phyloP scores from a whole-genome alignment of 2,797 vertebrate species.

The Diglossa cyanea region DNA sequence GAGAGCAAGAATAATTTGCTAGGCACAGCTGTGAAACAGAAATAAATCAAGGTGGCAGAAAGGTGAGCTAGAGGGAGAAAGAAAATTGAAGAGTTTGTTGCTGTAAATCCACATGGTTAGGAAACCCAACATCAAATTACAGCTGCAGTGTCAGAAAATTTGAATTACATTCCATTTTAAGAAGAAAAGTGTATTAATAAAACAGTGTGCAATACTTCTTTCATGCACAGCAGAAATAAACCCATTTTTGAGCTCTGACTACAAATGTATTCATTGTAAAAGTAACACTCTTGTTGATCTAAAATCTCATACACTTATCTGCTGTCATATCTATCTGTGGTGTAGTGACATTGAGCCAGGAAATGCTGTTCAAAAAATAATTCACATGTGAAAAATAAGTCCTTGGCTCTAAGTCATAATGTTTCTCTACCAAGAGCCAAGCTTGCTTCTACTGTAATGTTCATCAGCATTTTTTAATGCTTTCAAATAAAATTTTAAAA shows the following conservation, averaged over 20 bases:
- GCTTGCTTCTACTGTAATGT: background rate
- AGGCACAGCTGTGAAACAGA: slow-evolving; percentile 26
- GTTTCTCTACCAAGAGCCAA: background rate
- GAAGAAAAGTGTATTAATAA: slow-evolving; percentile 27
- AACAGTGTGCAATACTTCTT: background rate
- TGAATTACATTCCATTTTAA: slow-evolving; percentile 20
- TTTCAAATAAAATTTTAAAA: background rate
- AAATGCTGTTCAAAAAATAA: slow-evolving; percentile 22
- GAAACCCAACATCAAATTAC: slow-evolving; percentile 15
- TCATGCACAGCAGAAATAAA: background rate
- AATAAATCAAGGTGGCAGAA: slow-evolving; percentile 52
- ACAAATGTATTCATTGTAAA: slow-evolving; percentile 13
- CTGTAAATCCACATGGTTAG: slow-evolving; percentile 8
- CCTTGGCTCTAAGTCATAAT: background rate
- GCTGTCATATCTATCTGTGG: background rate
- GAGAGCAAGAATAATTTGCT: slow-evolving; percentile 10
- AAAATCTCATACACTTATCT: background rate
- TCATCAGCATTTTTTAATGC: background rate
- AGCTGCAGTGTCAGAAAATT: slow-evolving; percentile 9
- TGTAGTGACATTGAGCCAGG: background rate
- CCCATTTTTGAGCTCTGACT: slow-evolving; percentile 14
- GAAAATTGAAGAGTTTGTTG: slow-evolving; percentile 36
- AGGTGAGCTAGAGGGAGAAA: slow-evolving; percentile 9
- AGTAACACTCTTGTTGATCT: slow-evolving; percentile 12
- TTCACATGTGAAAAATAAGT: slow-evolving; percentile 26